Evolutionary conservation across 2,113 vertebrate genomes (phyloP).

Genomic region (Phrynosoma platyrhinos): DNA sequence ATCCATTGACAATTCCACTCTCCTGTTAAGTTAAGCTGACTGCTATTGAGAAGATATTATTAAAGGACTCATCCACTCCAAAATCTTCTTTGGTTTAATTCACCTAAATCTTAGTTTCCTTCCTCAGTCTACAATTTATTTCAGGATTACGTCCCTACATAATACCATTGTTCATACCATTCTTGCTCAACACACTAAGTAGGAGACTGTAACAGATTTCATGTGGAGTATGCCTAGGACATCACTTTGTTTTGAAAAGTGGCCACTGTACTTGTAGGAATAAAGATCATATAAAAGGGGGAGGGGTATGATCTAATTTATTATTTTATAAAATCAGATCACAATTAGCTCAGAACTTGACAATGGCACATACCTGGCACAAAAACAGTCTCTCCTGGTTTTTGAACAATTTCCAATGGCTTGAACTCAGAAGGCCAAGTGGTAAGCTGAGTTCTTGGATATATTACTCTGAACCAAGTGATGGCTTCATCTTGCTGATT

Average conservation of each 20-base stretch:
- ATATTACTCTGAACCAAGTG: constrained; percentile 95
- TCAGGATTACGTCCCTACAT: not conserved
- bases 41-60: not conserved
- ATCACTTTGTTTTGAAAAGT: not conserved
- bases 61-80: not conserved
- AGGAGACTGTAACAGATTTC: not conserved
- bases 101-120: constrained; percentile 9
- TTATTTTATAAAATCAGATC: not conserved
- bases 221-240: accelerated
- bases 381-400: constrained; percentile 95
- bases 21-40: not conserved
- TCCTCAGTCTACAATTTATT: not conserved
- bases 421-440: constrained; percentile 93
- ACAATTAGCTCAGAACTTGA: not conserved
- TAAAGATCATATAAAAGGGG: not conserved
- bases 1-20: not conserved
- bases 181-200: not conserved
- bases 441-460: constrained; percentile 91
- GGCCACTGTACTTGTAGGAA: not conserved
- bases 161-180: not conserved
- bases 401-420: constrained; percentile 94
- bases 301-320: accelerated
- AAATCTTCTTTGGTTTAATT: not conserved
- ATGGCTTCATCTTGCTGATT: constrained; percentile 99
- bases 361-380: constrained; percentile 84